Percentiles rank a stretch among this genome's conserved stretches.
Evolutionary conservation across 2,888 invertebrate species (phyloP).

Genomic region (Endotricha flammealis): DNA sequence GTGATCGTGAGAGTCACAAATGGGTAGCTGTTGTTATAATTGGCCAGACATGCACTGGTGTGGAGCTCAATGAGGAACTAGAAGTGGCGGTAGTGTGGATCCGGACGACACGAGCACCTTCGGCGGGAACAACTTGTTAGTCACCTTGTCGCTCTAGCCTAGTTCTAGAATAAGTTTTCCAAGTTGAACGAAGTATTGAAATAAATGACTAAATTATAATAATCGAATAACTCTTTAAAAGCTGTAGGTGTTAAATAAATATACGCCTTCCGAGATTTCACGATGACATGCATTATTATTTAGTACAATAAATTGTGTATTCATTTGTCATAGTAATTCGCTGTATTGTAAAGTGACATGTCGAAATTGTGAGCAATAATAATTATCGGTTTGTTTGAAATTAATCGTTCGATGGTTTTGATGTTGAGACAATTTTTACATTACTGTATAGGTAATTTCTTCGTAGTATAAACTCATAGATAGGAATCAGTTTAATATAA

Average conservation of each 20-base stretch:
- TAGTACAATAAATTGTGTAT: constrained; percentile 18
- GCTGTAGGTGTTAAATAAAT: constrained; percentile 52
- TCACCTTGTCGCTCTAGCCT: constrained; percentile 50
- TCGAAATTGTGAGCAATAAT: constrained; percentile 51
- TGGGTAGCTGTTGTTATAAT: constrained; percentile 31
- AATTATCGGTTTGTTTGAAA: constrained; percentile 41
- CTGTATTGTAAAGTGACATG: constrained; percentile 37
- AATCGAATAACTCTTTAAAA: constrained; percentile 47
- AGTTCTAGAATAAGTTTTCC: constrained; percentile 48
- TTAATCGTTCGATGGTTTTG: constrained; percentile 49
- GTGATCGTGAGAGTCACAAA: constrained; percentile 40
- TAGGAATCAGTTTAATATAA: constrained; percentile 55
- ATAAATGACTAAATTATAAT: constrained; percentile 39
- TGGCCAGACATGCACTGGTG: constrained; percentile 26
- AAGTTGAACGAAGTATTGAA: constrained; percentile 54
- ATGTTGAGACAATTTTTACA: constrained; percentile 49
- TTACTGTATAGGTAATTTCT: constrained; percentile 52
- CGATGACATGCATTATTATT: constrained; percentile 7
- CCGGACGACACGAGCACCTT: constrained; percentile 38
- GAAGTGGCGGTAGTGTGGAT: constrained; percentile 30
- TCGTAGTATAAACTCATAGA: constrained; percentile 52
- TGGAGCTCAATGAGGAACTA: constrained; percentile 37
- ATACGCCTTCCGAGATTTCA: constrained; percentile 57
- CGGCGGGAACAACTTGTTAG: constrained; percentile 62
- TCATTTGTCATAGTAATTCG: constrained; percentile 27